These are phyloP conservation scores for Pipistrellus nathusii DNA, from an alignment of 2,797 vertebrate species.

Conservation along the genomic window DNA sequence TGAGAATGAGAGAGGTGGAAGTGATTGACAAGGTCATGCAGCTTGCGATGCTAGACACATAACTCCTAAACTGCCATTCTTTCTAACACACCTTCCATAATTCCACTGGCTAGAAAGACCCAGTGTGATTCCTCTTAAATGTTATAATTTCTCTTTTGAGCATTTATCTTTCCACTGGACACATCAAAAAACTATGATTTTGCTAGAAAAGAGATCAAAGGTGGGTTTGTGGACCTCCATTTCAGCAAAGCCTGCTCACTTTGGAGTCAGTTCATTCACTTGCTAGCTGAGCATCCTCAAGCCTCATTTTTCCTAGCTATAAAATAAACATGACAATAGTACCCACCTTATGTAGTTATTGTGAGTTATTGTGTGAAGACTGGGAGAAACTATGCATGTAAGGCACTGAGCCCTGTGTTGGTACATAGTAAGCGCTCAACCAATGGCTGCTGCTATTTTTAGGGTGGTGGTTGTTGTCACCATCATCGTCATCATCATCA, in stretches of 20 bases:
- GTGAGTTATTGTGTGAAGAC: background rate
- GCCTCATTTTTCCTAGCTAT: constrained; percentile 4
- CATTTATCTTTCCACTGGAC: constrained; percentile 20
- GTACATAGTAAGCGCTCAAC: constrained; percentile 47
- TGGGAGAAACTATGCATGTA: background rate
- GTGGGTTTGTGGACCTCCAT: background rate
- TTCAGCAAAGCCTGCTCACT: constrained; percentile 56
- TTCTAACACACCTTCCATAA: background rate
- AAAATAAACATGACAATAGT: background rate
- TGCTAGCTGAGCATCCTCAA: background rate
- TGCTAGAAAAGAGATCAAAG: background rate
- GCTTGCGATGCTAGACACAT: background rate
- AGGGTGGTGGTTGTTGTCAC: background rate
- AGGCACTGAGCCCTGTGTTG: background rate
- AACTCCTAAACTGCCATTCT: background rate
- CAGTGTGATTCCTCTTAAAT: background rate
- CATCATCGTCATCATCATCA: background rate
- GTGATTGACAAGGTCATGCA: constrained; percentile 32
- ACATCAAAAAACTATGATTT: background rate
- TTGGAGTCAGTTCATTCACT: constrained; percentile 14
- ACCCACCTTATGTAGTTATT: background rate
- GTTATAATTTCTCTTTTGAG: constrained; percentile 2
- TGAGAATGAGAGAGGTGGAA: background rate
- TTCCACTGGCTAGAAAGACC: background rate
- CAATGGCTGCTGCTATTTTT: constrained; percentile 18